Percentiles rank a stretch among this genome's conserved stretches.
Conservation (phyloP, 53 echinoderm and acorn worm species). For the Temnopleurus reevesii region DNA sequence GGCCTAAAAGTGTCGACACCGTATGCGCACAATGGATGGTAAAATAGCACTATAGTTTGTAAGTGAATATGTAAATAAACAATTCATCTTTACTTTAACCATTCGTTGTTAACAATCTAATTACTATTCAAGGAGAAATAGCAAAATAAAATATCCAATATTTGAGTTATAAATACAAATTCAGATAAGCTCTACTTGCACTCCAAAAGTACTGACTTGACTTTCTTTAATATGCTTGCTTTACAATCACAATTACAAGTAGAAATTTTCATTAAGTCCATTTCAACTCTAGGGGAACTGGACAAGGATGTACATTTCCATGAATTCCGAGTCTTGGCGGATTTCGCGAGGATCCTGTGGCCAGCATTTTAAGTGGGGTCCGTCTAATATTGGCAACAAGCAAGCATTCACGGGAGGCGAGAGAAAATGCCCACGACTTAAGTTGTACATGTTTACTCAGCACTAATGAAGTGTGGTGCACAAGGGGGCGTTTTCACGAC, state of each 20-base stretch:
- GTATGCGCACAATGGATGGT: no score
- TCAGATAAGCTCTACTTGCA: background rate
- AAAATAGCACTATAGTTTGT: no score
- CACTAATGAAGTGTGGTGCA: slow-evolving; percentile 27
- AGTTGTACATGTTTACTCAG: background rate
- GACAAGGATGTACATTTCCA: background rate
- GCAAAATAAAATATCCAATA: background rate
- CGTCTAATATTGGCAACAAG: background rate
- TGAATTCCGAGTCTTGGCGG: background rate
- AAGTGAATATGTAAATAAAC: no score
- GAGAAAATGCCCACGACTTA: background rate
- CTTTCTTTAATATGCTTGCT: background rate
- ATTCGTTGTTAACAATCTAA: no score
- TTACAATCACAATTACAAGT: background rate
- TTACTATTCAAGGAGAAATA: background rate
- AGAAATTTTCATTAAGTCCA: background rate
- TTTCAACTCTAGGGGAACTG: background rate
- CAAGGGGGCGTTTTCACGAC: no score
- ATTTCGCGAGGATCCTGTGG: background rate
- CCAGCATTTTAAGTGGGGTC: background rate
- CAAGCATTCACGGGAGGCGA: background rate
- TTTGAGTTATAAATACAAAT: background rate
- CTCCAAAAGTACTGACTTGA: background rate
- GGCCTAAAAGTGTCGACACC: no score
- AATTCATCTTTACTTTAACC: no score